Base-by-base conservation (phyloP, 2,113 vertebrate species). In the Edolisoma coerulescens region DNA sequence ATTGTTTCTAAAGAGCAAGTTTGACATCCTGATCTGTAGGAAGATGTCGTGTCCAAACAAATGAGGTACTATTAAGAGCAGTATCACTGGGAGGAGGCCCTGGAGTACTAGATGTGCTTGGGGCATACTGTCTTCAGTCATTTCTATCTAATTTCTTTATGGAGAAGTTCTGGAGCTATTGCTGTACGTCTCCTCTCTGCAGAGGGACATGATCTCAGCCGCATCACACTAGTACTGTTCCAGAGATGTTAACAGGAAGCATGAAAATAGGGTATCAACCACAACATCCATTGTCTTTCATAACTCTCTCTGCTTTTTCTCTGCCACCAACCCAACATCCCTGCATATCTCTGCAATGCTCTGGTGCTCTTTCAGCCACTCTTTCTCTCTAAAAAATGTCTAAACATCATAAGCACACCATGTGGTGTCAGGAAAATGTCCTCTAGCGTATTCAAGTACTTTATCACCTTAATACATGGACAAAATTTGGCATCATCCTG, bases 1-100 rank as follows among this genome's bases (percentile, higher is more conserved):
- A 44, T 84, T 81, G 71, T 60, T n/a, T 13, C 45, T 6, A 16
- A 56, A 57, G 41, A 24, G 5, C 0, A 0, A 50, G 10, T 41
- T 59, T 70, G 54, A 50, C 19, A 56, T n/a, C 44, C 14, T 71
- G 11, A 53, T 11, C 8, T 28, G 26, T 56, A 57, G 65, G 24
- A 84, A 71, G 39, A 67, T 33, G 19, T 17, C 24, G 52, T 71
- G 39, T 60, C 27, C 69, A 56, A 68, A 84, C 0, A 8, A 75
- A 61, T 35, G 14, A 71, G 24, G 19, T 26, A 59, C 64, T 50
- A 6, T 27, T 49, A 63, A 45, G 50, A 65, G 47, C 41, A 71
- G 24, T 35, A 16, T 8, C 20, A 9, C 16, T 32, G 39, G 18
- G 9, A 84, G 11, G 10, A 41, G 12, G 15, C 16, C 49, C 41